Evolutionary conservation across 2,888 invertebrate species (phyloP), one percentile per base, ranked within the genome.

Genomic region (Cephonodes hylas): DNA sequence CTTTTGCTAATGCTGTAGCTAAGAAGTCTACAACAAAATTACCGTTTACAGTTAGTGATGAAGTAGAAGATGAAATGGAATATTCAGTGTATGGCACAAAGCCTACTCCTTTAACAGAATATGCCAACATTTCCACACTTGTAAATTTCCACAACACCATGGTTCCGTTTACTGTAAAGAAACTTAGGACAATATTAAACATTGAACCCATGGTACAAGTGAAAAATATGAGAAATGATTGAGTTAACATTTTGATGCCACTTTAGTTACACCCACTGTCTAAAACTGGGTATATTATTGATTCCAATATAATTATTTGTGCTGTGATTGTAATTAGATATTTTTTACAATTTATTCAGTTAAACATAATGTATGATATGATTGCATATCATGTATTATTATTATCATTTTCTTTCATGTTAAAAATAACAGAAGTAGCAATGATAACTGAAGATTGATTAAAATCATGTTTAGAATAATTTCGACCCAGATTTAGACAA

Each of bases 11-110:
- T 13, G 6, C 74, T 0, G 75, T 88, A 0, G 90, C 91, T 0
- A 86, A 74, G 44, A 94, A 94, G 71, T 94, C 94, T 0, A 94
- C 94, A 0, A 91, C 93, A 13, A 89, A 85, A 70, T 67, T 87
- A 18, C 89, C 90, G 0, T 64, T 66, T 18, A 60, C 59, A 22
- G 59, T 64, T 0, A 70, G 64, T 0, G 71, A 76, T 0, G 48
- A 62, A 0, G 70, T 75, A 0, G 57, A 62, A 0, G 67, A 66
- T 20, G 46, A 31, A 0, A 64, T 71, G 0, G 86, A 84, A 38
- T 92, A 81, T 67, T 93, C 94, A 0, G 93, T 85, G 69, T 95
- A 94, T 61, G 93, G 93, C 0, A 76, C 80, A 0, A 81, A 77
- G 61, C 88, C 93, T 0, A 73, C 73, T 0, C 72, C 84, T 0